Percentiles rank a stretch among this genome's conserved stretches.
Conservation (phyloP, 1,140 invertebrate genomes). For the Lineus longissimus region DNA sequence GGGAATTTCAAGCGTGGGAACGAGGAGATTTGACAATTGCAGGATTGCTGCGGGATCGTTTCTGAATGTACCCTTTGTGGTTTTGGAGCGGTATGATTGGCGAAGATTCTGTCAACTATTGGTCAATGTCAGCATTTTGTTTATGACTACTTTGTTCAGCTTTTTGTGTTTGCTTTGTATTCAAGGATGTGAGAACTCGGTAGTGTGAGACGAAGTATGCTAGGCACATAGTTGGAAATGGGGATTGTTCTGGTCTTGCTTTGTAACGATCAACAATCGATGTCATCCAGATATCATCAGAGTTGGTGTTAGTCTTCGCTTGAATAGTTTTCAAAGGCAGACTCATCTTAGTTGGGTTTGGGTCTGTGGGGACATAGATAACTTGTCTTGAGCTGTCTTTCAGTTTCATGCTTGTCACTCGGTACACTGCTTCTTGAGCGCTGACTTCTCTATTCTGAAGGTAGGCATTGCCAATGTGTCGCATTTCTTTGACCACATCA, state of each 20-base stretch:
- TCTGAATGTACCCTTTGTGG: slow-evolving; percentile 17
- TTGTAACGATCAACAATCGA: slow-evolving; percentile 11
- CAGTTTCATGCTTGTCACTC: slow-evolving; percentile 10
- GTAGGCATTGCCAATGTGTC: slow-evolving; percentile 15
- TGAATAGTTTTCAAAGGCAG: slow-evolving; percentile 6
- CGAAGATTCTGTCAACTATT: neutral
- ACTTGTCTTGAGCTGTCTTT: slow-evolving; percentile 17
- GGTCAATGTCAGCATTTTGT: slow-evolving; percentile 5
- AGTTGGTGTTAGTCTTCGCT: neutral
- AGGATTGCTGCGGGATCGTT: slow-evolving; percentile 9
- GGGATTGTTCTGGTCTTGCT: slow-evolving; percentile 8
- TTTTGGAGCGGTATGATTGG: slow-evolving; percentile 10
- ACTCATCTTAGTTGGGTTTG: slow-evolving; percentile 2
- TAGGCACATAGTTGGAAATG: slow-evolving; percentile 18
- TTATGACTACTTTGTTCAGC: slow-evolving; percentile 8
- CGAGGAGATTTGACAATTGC: slow-evolving; percentile 13
- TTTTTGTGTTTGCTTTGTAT: too few relatives aligned
- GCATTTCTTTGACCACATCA: slow-evolving; percentile 10
- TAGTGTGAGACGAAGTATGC: slow-evolving; percentile 20
- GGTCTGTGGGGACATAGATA: neutral
- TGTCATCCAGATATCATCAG: slow-evolving; percentile 19
- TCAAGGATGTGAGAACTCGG: slow-evolving; percentile 8
- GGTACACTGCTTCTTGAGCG: slow-evolving; percentile 18
- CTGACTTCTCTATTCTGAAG: slow-evolving; percentile 17
- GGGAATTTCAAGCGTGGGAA: slow-evolving; percentile 7